These are phyloP conservation scores for Flexamia atlantica DNA, from an alignment of 2,888 invertebrate genomes.

Conservation along the genomic window DNA sequence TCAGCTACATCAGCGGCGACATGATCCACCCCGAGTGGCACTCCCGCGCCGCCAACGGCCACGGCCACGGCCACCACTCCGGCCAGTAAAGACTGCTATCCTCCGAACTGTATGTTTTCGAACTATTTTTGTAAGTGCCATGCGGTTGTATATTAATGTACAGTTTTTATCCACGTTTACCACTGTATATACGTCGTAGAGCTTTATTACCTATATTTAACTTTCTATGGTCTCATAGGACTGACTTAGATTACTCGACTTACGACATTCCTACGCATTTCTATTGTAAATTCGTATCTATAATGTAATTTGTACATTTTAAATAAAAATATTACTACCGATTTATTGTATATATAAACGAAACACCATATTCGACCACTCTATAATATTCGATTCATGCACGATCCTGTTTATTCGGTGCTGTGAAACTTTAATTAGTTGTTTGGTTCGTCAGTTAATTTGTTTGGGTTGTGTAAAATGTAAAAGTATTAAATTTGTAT, in stretches of 20 bases:
- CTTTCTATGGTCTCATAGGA: constrained; percentile 26
- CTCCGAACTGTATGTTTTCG: neutral
- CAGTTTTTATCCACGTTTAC: constrained; percentile 44
- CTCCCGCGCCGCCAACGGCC: neutral
- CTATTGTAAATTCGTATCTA: constrained; percentile 49
- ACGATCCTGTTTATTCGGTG: constrained; percentile 5
- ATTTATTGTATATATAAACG: constrained; percentile 49
- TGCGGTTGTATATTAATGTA: constrained; percentile 47
- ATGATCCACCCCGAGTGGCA: constrained; percentile 55
- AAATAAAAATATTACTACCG: neutral
- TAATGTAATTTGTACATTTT: constrained; percentile 47
- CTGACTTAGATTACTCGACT: constrained; percentile 24
- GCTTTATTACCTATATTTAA: constrained; percentile 10
- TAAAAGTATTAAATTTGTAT: neutral
- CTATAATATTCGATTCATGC: constrained; percentile 14
- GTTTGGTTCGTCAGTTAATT: neutral
- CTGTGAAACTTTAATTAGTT: neutral
- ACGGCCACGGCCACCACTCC: constrained; percentile 57
- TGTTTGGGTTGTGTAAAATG: neutral
- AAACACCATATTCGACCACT: constrained; percentile 52
- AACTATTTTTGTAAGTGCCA: constrained; percentile 58
- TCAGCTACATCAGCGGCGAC: constrained; percentile 86
- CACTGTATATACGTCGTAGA: constrained; percentile 42
- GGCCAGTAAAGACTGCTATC: constrained; percentile 24
- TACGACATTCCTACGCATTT: constrained; percentile 46